Evolutionary conservation across 2,888 invertebrate genomes (phyloP).

Genomic region (Thysanoteuthis rhombus): DNA sequence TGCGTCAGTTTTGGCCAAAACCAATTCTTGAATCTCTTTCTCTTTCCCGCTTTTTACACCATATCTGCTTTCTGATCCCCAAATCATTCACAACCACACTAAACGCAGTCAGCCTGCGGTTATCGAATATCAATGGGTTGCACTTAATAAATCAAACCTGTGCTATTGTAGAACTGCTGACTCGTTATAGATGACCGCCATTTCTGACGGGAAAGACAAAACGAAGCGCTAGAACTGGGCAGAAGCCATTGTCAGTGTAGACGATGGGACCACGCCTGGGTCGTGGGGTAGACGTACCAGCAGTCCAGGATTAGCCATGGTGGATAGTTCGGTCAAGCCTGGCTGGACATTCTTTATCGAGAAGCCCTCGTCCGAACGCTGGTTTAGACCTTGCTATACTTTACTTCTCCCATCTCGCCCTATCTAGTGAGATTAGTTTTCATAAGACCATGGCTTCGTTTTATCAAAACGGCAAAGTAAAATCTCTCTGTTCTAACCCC

Average conservation of each 20-base stretch:
- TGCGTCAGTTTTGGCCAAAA: no score
- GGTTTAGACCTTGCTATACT: not conserved
- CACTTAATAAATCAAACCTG: not conserved
- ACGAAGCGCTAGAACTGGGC: not conserved
- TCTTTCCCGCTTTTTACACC: no score
- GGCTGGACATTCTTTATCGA: not conserved
- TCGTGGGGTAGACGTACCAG: not conserved
- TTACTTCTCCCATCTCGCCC: not conserved
- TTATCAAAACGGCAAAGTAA: not conserved
- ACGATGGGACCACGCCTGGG: not conserved
- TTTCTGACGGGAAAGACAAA: not conserved
- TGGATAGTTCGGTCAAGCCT: not conserved
- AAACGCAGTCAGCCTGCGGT: not conserved
- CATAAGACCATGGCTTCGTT: not conserved
- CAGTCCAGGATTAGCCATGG: conserved; percentile 12
- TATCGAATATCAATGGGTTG: not conserved
- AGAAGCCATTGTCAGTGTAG: not conserved
- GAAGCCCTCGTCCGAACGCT: not conserved
- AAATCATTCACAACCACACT: not conserved
- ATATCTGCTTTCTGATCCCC: no score
- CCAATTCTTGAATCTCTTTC: no score
- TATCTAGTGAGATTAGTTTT: not conserved
- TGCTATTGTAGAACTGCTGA: no score
- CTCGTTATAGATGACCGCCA: not conserved
- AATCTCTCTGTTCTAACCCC: not conserved